A percentile compares a stretch with the other conserved stretches of the same genome.
phyloP scores from a whole-genome alignment of 2,797 vertebrate species.

The Eospalax fontanierii region DNA sequence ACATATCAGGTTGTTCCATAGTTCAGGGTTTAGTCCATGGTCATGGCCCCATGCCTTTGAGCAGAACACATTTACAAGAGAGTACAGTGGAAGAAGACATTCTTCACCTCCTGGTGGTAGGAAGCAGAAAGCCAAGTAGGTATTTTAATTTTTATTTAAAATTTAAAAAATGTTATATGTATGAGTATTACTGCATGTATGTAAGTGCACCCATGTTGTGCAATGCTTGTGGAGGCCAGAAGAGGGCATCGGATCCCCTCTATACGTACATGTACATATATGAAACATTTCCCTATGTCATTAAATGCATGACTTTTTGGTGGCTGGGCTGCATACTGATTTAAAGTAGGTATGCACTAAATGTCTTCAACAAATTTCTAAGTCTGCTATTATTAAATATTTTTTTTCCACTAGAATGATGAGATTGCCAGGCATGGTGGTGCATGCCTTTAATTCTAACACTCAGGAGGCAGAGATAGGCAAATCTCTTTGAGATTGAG shows the following conservation, averaged over 20 bases:
- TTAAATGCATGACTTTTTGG: slow-evolving; percentile 36
- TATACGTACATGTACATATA: background rate
- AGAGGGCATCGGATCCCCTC: too few relatives aligned
- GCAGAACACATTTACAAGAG: background rate
- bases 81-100: background rate
- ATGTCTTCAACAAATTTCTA: background rate
- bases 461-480: too few relatives aligned
- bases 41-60: background rate
- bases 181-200: too few relatives aligned
- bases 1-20: background rate
- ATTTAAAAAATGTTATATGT: too few relatives aligned
- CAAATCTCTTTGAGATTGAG: too few relatives aligned
- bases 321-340: background rate
- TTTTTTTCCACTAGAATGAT: slow-evolving; percentile 31
- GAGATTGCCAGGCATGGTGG: background rate
- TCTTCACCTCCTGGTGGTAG: background rate
- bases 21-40: background rate
- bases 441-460: too few relatives aligned
- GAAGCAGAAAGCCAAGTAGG: background rate
- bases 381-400: slow-evolving; percentile 33
- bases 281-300: background rate
- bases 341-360: background rate
- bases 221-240: too few relatives aligned
- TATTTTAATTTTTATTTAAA: background rate
- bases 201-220: too few relatives aligned